Conservation (phyloP, 2,113 vertebrate species). For the Gymnobelideus leadbeateri region DNA sequence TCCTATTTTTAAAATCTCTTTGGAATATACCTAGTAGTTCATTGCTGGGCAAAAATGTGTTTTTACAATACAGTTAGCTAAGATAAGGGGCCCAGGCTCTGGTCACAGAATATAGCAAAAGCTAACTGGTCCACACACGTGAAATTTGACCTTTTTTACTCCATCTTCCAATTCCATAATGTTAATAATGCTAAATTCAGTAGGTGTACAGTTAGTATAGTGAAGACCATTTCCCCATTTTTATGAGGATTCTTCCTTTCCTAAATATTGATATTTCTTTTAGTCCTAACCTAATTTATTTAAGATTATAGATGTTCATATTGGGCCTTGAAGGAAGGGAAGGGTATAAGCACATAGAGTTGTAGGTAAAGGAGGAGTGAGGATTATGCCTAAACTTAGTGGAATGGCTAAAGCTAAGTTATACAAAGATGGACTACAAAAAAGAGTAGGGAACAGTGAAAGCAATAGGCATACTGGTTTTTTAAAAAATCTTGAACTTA, state of each 20-base stretch:
- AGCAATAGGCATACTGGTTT: neutral
- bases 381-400: neutral
- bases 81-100: neutral
- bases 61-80: neutral
- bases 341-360: neutral
- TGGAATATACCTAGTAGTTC: neutral
- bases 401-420: neutral
- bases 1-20: neutral
- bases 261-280: neutral
- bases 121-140: neutral
- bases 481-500: neutral
- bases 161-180: neutral
- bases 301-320: neutral
- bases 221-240: neutral
- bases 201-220: neutral
- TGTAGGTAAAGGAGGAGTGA: neutral
- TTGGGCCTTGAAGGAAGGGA: neutral
- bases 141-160: neutral
- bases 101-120: neutral
- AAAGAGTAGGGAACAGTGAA: neutral
- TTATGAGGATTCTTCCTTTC: neutral
- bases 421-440: neutral
- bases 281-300: neutral
- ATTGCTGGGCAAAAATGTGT: neutral
- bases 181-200: neutral